These are phyloP conservation scores for Siniperca obscura DNA, from an alignment of 2,797 vertebrate species.

Conservation along the genomic window DNA sequence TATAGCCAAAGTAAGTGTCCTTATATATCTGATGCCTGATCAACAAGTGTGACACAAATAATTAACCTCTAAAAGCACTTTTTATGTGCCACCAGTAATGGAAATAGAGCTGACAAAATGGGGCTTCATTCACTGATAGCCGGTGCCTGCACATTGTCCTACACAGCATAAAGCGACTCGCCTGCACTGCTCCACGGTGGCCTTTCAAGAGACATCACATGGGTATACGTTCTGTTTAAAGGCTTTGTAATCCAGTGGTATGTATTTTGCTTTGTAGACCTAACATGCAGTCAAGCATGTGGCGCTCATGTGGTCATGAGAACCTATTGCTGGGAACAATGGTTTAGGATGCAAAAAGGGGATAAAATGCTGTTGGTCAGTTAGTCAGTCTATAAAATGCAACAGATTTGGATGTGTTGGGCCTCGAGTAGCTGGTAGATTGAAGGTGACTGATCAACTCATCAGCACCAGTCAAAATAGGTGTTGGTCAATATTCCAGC, in stretches of 20 bases:
- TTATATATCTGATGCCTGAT: too few species aligned
- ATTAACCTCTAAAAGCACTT: too few species aligned
- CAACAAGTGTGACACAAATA: too few species aligned
- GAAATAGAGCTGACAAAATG: background rate
- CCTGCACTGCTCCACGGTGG: slow-evolving; percentile 12
- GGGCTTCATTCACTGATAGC: slow-evolving; percentile 1
- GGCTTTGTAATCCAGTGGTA: slow-evolving; percentile 37
- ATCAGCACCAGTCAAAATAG: background rate
- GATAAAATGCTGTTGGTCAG: background rate
- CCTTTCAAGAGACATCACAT: slow-evolving; percentile 31
- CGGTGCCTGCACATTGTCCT: background rate
- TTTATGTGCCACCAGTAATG: background rate
- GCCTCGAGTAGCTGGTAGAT: background rate
- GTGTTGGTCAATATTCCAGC: background rate
- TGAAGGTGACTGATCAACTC: background rate
- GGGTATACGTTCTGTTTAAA: slow-evolving; percentile 18
- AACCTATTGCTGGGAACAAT: slow-evolving; percentile 13
- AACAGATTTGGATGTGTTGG: background rate
- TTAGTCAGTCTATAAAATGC: background rate
- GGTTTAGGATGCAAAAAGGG: slow-evolving; percentile 1
- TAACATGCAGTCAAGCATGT: slow-evolving; percentile 19
- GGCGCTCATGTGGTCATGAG: background rate
- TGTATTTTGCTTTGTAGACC: slow-evolving; percentile 27
- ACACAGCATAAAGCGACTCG: slow-evolving; percentile 25
- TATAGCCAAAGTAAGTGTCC: too few species aligned